Evolutionary conservation across 2,113 vertebrate species (phyloP).

Genomic region (Caretta caretta): DNA sequence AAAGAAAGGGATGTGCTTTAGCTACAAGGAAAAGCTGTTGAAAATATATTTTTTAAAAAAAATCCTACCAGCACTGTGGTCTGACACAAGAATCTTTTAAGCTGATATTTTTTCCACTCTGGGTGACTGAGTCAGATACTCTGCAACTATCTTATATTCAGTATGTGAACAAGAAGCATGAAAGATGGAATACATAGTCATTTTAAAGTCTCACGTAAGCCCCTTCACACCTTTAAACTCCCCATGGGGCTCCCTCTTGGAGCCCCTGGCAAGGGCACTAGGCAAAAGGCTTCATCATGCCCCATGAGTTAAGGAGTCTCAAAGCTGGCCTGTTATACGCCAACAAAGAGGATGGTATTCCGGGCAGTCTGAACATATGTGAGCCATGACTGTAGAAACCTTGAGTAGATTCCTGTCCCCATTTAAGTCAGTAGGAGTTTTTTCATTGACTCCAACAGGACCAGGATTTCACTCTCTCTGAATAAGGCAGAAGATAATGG

Average conservation of each 20-base stretch:
- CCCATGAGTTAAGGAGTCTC: background rate
- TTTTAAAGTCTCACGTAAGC: background rate
- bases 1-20: background rate
- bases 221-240: background rate
- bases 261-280: background rate
- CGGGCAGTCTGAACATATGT: background rate
- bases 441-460: slow-evolving; percentile 12
- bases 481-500: background rate
- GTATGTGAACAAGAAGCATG: background rate
- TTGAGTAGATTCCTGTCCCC: background rate
- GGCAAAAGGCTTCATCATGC: background rate
- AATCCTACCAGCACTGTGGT: background rate
- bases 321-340: slow-evolving; percentile 8
- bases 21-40: slow-evolving; percentile 2
- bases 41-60: slow-evolving; percentile 14
- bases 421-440: background rate
- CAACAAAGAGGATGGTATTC: background rate
- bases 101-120: slow-evolving; percentile 36
- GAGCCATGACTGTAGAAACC: background rate
- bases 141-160: background rate
- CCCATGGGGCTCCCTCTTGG: slow-evolving; percentile 23
- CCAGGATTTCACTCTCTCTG: background rate
- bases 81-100: slow-evolving; percentile 29
- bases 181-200: background rate
- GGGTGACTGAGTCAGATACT: background rate